phyloP scores from a whole-genome alignment of 2,113 vertebrate genomes.

The Ranitomeya imitator region DNA sequence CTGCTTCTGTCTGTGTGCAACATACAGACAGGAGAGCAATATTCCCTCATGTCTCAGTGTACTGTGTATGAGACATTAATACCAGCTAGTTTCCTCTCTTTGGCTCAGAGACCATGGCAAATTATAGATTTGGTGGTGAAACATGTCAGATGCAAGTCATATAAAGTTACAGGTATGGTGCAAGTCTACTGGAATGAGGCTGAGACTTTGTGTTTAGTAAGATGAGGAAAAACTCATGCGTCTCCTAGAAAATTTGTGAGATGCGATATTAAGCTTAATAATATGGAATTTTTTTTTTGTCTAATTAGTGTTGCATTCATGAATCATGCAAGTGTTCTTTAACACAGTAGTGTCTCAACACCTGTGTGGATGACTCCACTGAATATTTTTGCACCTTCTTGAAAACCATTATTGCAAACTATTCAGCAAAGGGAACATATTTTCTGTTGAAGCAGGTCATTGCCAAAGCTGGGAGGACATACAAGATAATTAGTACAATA shows the following conservation, averaged over 20 bases:
- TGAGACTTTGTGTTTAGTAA: too few species aligned
- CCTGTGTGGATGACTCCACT: constrained; percentile 15
- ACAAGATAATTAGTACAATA: not conserved
- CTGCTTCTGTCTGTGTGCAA: too few species aligned
- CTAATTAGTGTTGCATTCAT: not conserved
- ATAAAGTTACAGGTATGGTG: too few species aligned
- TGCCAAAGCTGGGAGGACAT: not conserved
- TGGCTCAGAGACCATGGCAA: too few species aligned
- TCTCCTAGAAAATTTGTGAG: not conserved
- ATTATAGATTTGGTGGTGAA: too few species aligned
- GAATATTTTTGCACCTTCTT: constrained; percentile 32
- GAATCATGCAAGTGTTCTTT: constrained; percentile 21
- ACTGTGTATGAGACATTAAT: too few species aligned
- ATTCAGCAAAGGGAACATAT: not conserved
- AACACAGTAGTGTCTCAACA: constrained; percentile 2
- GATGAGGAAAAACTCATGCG: not conserved
- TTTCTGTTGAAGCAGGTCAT: constrained; percentile 6
- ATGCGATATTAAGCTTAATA: not conserved
- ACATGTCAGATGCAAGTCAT: too few species aligned
- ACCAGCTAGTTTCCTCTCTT: too few species aligned
- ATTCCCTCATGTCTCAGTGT: too few species aligned
- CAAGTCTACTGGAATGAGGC: too few species aligned
- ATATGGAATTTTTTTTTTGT: not conserved
- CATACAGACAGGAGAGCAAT: too few species aligned
- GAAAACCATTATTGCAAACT: not conserved